A percentile compares a stretch with the other conserved stretches of the same genome.
phyloP scores from a whole-genome alignment of 1,140 invertebrate species.

The Phocides pigmalion region DNA sequence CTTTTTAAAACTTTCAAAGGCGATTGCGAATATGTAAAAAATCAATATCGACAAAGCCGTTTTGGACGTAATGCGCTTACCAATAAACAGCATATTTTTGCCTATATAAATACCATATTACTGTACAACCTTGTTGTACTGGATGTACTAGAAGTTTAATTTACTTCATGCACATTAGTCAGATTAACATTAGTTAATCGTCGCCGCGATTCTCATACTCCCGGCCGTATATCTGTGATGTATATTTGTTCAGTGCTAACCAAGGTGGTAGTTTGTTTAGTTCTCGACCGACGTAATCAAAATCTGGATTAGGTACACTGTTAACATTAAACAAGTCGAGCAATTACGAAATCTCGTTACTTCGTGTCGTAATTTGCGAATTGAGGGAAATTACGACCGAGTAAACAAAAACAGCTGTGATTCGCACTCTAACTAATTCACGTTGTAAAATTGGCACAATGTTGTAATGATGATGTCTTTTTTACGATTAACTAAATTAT shows the following conservation, averaged over 20 bases:
- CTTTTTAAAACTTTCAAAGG: too few species aligned
- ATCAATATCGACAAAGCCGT: too few species aligned
- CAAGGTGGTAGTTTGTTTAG: constrained; percentile 23
- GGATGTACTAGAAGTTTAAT: too few species aligned
- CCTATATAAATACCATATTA: too few species aligned
- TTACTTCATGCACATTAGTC: background rate
- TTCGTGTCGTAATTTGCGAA: constrained; percentile 39
- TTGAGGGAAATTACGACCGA: constrained; percentile 36
- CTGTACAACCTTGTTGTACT: too few species aligned
- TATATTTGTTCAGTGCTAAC: constrained; percentile 5
- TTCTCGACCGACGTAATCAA: constrained; percentile 19
- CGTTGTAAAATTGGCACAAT: constrained; percentile 25
- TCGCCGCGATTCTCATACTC: background rate
- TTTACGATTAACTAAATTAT: background rate
- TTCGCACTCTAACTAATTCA: constrained; percentile 14
- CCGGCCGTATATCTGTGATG: background rate
- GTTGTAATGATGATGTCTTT: constrained; percentile 8
- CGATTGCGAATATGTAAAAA: too few species aligned
- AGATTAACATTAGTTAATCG: background rate
- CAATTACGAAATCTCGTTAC: constrained; percentile 44
- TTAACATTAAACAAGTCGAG: constrained; percentile 40
- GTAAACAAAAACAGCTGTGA: constrained; percentile 37
- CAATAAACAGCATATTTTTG: too few species aligned
- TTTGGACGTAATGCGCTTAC: too few species aligned
- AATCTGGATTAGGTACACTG: constrained; percentile 24